These are phyloP conservation scores for Agrilus planipennis DNA, from an alignment of 1,140 invertebrate genomes.

Conservation along the genomic window DNA sequence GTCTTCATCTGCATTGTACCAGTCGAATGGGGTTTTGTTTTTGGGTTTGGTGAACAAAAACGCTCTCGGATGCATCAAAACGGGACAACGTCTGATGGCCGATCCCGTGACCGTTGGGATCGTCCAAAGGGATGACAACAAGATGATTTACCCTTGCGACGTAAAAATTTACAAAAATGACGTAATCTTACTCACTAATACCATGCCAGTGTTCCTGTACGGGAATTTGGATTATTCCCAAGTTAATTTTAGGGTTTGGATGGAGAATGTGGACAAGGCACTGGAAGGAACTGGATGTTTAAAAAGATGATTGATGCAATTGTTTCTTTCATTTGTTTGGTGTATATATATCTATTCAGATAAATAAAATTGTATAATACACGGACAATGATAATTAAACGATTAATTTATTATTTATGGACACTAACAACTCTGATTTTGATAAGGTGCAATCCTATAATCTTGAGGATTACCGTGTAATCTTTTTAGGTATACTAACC, in stretches of 20 bases:
- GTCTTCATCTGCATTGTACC: conserved; percentile 46
- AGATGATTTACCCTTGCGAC: conserved; percentile 51
- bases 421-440: too few relatives aligned
- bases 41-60: conserved; percentile 52
- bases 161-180: conserved; percentile 38
- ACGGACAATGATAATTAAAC: too few relatives aligned
- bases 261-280: conserved; percentile 20
- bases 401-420: too few relatives aligned
- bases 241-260: conserved; percentile 46
- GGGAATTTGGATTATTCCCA: conserved; percentile 40
- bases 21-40: conserved; percentile 42
- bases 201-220: conserved; percentile 46
- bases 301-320: too few relatives aligned
- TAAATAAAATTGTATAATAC: too few relatives aligned
- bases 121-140: conserved; percentile 42
- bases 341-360: too few relatives aligned
- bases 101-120: conserved; percentile 40
- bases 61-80: conserved; percentile 50
- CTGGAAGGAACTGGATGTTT: conserved; percentile 23
- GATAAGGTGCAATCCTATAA: too few relatives aligned
- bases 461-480: too few relatives aligned
- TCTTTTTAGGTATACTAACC: too few relatives aligned
- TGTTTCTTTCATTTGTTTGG: too few relatives aligned
- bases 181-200: conserved; percentile 48
- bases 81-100: conserved; percentile 35